Percentiles rank a stretch among this genome's conserved stretches.
phyloP scores from a whole-genome alignment of 2,888 invertebrate genomes.

The Diploptera punctata region DNA sequence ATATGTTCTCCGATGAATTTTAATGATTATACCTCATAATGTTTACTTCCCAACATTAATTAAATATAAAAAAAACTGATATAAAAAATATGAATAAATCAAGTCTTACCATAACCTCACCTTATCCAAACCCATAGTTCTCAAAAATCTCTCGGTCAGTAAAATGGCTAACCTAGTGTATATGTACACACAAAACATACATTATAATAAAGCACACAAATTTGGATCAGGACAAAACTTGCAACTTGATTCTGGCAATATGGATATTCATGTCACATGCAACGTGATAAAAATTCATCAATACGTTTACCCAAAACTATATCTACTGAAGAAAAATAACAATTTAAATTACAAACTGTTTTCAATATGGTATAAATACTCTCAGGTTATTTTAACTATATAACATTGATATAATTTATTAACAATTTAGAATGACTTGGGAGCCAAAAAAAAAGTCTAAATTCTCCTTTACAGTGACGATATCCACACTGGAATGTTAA shows the following conservation, averaged over 20 bases:
- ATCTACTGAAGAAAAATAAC: slow-evolving; percentile 4
- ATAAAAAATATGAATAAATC: not conserved
- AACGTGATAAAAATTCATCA: not conserved
- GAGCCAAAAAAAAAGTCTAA: not conserved
- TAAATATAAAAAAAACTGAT: too few relatives aligned
- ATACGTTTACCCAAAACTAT: not conserved
- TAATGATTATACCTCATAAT: too few relatives aligned
- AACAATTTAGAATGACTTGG: slow-evolving; percentile 13
- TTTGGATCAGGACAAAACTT: not conserved
- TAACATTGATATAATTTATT: not conserved
- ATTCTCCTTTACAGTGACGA: not conserved
- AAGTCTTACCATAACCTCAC: not conserved
- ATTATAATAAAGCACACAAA: not conserved
- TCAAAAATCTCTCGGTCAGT: not conserved
- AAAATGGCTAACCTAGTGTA: not conserved
- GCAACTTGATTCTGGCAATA: not conserved
- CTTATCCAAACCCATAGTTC: slow-evolving; percentile 14
- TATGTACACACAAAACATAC: slow-evolving; percentile 12
- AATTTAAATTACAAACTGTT: slow-evolving; percentile 12
- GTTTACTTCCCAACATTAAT: too few relatives aligned
- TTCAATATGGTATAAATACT: slow-evolving; percentile 23
- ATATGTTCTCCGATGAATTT: too few relatives aligned
- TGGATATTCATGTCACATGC: not conserved
- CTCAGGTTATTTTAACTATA: slow-evolving; percentile 2
- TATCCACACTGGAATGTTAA: slow-evolving; percentile 26